phyloP scores from a whole-genome alignment of 2,113 vertebrate species.

The Odocoileus virginianus region DNA sequence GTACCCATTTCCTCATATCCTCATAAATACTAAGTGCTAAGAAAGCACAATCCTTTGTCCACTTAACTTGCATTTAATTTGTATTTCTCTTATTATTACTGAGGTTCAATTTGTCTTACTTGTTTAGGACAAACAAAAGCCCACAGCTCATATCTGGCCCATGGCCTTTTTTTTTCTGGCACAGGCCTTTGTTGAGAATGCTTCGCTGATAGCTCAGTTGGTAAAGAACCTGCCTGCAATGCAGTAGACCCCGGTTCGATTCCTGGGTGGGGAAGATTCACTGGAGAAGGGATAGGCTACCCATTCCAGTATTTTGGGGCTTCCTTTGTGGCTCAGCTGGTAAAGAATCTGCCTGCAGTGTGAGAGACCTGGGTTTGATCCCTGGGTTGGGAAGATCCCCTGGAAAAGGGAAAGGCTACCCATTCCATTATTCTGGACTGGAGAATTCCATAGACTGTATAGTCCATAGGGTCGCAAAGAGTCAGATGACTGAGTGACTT shows the following conservation, averaged over 20 bases:
- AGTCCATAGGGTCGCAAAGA: neutral
- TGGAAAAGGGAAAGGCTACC: neutral
- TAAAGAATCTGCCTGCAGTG: neutral
- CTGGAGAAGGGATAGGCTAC: neutral
- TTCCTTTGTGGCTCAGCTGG: neutral
- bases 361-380: neutral
- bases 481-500: fast-evolving
- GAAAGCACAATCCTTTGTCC: neutral
- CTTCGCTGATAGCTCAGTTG: neutral
- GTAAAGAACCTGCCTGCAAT: neutral
- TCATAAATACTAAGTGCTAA: neutral
- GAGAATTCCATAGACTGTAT: neutral
- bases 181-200: neutral
- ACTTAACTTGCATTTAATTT: neutral
- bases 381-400: neutral
- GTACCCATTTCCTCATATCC: neutral
- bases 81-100: neutral
- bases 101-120: neutral
- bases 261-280: neutral
- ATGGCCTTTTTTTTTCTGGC: neutral
- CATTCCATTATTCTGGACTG: neutral
- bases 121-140: neutral
- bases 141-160: neutral
- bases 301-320: neutral
- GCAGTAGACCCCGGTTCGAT: neutral